Evolutionary conservation across 2,797 vertebrate species (phyloP).

Genomic region (Macroramphosus scolopax): DNA sequence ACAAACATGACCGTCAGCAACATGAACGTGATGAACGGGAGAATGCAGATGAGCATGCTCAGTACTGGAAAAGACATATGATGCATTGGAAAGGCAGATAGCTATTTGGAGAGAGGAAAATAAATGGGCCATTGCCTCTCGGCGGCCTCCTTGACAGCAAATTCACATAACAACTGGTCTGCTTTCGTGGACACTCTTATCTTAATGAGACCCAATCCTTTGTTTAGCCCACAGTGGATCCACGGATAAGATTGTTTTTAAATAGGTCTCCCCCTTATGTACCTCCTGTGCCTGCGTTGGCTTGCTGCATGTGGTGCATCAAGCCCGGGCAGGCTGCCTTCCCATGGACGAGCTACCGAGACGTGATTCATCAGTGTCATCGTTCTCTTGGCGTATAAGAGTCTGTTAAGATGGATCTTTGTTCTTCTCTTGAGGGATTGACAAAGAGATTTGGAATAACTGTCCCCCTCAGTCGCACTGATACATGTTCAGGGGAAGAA

Average conservation of each 20-base stretch:
- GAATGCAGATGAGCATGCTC: constrained; percentile 40
- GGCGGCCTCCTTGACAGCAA: constrained; percentile 41
- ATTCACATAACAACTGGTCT: constrained; percentile 54
- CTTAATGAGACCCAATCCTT: constrained; percentile 66
- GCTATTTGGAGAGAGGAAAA: constrained; percentile 26
- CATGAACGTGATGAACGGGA: constrained; percentile 44
- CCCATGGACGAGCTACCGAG: constrained; percentile 36
- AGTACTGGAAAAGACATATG: constrained; percentile 27
- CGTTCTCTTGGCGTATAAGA: constrained; percentile 37
- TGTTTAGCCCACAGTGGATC: constrained; percentile 67
- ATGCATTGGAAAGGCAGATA: constrained; percentile 28
- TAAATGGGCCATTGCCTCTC: constrained; percentile 60
- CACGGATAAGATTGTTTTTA: constrained; percentile 67
- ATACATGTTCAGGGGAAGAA: constrained; percentile 28
- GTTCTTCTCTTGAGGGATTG: constrained; percentile 28
- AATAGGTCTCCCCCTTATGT: constrained; percentile 35
- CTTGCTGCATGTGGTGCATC: constrained; percentile 35
- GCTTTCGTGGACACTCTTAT: constrained; percentile 55
- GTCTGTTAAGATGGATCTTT: constrained; percentile 28
- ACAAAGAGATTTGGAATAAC: constrained; percentile 36
- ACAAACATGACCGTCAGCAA: constrained; percentile 52
- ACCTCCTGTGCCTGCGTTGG: constrained; percentile 28
- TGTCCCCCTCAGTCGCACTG: constrained; percentile 30
- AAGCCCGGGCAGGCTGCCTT: constrained; percentile 24
- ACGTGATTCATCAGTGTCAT: constrained; percentile 56